Conservation (phyloP, 1,140 invertebrate species). For the Cotesia glomerata region DNA sequence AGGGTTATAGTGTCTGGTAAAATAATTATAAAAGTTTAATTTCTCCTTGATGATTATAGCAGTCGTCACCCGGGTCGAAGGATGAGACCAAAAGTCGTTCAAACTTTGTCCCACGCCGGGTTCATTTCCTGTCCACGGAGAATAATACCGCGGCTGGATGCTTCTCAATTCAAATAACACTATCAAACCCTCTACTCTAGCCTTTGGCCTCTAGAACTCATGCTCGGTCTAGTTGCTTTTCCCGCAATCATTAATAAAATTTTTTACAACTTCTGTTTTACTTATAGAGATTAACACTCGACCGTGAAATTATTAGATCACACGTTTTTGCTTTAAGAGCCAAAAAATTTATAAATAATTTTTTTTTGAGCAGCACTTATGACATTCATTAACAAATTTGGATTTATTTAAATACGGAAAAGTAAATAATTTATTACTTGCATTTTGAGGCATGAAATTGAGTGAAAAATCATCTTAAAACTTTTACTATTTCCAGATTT, state of each 20-base stretch:
- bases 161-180: constrained; percentile 16
- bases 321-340: no score
- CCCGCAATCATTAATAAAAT: background rate
- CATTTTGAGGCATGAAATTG: no score
- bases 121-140: constrained; percentile 39
- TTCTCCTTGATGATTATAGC: constrained; percentile 31
- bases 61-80: constrained; percentile 12
- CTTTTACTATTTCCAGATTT: no score
- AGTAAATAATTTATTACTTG: no score
- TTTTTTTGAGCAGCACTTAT: no score
- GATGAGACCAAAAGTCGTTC: constrained; percentile 32
- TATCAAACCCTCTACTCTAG: background rate
- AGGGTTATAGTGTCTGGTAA: constrained; percentile 20
- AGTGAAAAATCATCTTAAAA: no score
- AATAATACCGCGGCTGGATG: constrained; percentile 29
- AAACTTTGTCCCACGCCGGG: constrained; percentile 38
- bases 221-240: constrained; percentile 6
- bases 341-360: no score
- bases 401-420: no score
- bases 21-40: constrained; percentile 38
- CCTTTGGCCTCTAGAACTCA: background rate
- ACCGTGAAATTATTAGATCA: no score
- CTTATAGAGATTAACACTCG: no score
- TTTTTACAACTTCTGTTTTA: no score
- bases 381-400: no score